Base-by-base conservation (phyloP, 2,888 invertebrate species). In the Diloba caeruleocephala region DNA sequence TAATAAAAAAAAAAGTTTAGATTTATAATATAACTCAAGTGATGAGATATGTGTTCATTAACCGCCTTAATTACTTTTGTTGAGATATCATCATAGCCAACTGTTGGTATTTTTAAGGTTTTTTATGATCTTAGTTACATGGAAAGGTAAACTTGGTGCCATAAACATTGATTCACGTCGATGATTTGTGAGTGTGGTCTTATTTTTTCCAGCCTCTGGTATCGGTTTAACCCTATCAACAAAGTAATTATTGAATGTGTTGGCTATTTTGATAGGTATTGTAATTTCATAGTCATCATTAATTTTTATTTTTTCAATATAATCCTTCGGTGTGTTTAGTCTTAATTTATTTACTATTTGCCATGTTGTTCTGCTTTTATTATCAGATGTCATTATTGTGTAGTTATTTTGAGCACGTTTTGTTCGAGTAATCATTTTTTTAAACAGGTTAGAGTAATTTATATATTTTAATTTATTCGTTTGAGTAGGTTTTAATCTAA, bases 161-260 rank as follows among this genome's bases (percentile, higher is more conserved):
- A 42, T 42, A 14, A 38, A 38, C 15, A 38, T 26, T 5, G 38
- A 38, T n/a, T n/a, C n/a, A n/a, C n/a, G n/a, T n/a, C n/a, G n/a
- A n/a, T n/a, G n/a, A n/a, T n/a, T n/a, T n/a, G n/a, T n/a, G 19
- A 19, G 2, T 19, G 19, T 19, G 5, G 8, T 38, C 14, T 15
- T 38, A 25, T 8, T 10, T 36, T 6, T 10, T 13, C n/a, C n/a
- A n/a, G n/a, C n/a, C n/a, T n/a, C n/a, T n/a, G n/a, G n/a, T n/a
- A n/a, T n/a, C n/a, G 36, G 36, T 4, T 9, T n/a, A 19, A 33
- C 9, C 17, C 9, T 33, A 17, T 33, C 33, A 17, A 17, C 17
- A 19, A 33, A 33, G 9, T 33, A 33, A n/a, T 33, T 15, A 26
- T 37, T 37, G 5, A 37, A 37, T 12, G 9, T 8, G n/a, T 37